Conservation (phyloP, 2,113 vertebrate species). For the Xyliphius kryptos region DNA sequence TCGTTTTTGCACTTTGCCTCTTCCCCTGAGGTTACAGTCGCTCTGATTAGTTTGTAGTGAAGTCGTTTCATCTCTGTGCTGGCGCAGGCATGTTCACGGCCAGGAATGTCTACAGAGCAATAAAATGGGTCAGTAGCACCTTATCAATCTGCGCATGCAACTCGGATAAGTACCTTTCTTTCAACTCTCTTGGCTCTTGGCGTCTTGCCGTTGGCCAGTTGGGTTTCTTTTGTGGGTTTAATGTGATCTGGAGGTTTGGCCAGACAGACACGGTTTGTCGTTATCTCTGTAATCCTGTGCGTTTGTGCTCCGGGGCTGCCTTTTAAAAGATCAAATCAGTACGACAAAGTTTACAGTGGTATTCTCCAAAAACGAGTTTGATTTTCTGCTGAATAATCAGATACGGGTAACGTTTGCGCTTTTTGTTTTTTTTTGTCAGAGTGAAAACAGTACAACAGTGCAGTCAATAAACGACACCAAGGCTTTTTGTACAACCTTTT, state of each 20-base stretch:
- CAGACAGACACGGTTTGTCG: slow-evolving; percentile 9
- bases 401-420: background rate
- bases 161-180: slow-evolving; percentile 33
- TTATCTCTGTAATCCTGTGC: slow-evolving; percentile 15
- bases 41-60: slow-evolving; percentile 32
- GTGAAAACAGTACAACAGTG: too few relatives aligned
- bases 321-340: slow-evolving; percentile 13
- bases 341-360: background rate
- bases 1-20: slow-evolving; percentile 35
- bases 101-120: slow-evolving; percentile 32
- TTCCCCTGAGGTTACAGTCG: slow-evolving; percentile 20
- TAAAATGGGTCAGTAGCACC: slow-evolving; percentile 28
- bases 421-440: too few relatives aligned
- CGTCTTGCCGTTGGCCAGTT: background rate
- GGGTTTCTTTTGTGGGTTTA: slow-evolving; percentile 19
- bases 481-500: too few relatives aligned
- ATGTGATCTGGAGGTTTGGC: slow-evolving; percentile 19
- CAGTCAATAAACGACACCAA: too few relatives aligned
- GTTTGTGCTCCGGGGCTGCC: background rate
- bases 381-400: background rate
- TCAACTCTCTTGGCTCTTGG: slow-evolving; percentile 7
- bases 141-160: slow-evolving; percentile 34
- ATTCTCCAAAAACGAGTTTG: background rate
- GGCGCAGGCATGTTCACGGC: slow-evolving; percentile 19
- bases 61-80: slow-evolving; percentile 28